Base-by-base conservation (phyloP, 1,140 invertebrate species). In the Oppia nitens region DNA sequence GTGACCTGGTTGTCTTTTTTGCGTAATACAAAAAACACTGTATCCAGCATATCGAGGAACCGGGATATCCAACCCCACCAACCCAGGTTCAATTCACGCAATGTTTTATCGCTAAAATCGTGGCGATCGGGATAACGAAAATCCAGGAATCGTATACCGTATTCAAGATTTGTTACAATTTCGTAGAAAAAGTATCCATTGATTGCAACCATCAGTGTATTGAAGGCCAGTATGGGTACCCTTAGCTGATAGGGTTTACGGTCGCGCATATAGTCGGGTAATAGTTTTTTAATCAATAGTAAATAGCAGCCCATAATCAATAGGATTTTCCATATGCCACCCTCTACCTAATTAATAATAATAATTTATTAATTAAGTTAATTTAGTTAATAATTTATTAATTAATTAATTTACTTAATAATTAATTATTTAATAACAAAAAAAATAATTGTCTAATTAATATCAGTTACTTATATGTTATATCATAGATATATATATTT, bases 1-100 rank as follows among this genome's bases (percentile, higher is more conserved):
- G 87, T 87, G 57, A 93, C 85, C 68, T 94, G 89, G 70, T 85
- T 82, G 70, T 83, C 85, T 77, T 96, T 96, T 73, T 90, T 91
- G 63, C 87, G 78, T 65, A 90, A 73, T 66, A 89, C 82, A 74
- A 91, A 92, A 78, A 90, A 92, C 62, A 90, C 25, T 20, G 59
- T 60, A 25, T 60, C 59, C n/a, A 60, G 28, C 53, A 60, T 58
- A 20, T 60, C 59, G 1, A 59, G 20, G 24, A 24, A 57, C 20
- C 59, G 2, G n/a, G 50, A 53, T 26, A 52, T 32, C n/a, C 29
- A 54, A 49, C 52, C 49, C 20, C 32, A 26, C 50, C 52, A 59
- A 21, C 32, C 53, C 3, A 59, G 52, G 14, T 21, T 56, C 2
- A 59, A 23, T 21, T 28, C 26, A 11, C 3, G 17, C 27, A 54